Evolutionary conservation across 2,888 invertebrate species (phyloP), one percentile per base, ranked within the genome.

Genomic region (Sabatieria punctata): DNA sequence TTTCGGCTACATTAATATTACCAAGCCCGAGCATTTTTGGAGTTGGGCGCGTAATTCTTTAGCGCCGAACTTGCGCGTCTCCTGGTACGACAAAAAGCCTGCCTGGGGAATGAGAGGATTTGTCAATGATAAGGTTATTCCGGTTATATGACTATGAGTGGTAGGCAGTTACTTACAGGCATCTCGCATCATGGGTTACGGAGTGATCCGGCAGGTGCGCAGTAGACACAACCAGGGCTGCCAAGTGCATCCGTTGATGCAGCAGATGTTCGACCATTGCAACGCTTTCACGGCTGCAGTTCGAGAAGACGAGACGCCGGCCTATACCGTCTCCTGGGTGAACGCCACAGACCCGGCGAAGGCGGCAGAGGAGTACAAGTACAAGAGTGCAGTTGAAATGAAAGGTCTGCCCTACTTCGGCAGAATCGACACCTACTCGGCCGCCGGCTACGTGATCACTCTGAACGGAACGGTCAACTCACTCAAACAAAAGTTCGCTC

Each of bases 351-450:
- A 15, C 8, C 15, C 30, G 8, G 15, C 15, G 2, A 78, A 75
- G 48, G 77, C 73, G 43, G 79, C 76, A 2, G 86, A 76, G 47
- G 82, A 77, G 60, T 86, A 86, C 60, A 88, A 66, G 61, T 78
- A 74, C 65, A 81, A 77, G 63, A 78, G 75, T 66, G 65, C 55
- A 42, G 60, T 68, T 1, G 70, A 68, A 58, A 79, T 79, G 0
- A 77, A 77, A 4, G 78, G 75, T 51, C 79, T 79, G 58, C 78
- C 82, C 59, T 81, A 83, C 63, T 83, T 86, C 60, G 30, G 30
- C 30, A 30, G 15, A 11, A 11, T 30, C 8, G 30, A 30, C 15
- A 15, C 15, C 30, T 30, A 30, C 30, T 11, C 30, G 8, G 30
- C 8, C 8, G 30, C 8, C 15, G 30, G 30, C 30, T 30, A 30